Evolutionary conservation across 2,113 vertebrate genomes (phyloP), one percentile per base, ranked within the genome.

Genomic region (Apodemus speciosus): DNA sequence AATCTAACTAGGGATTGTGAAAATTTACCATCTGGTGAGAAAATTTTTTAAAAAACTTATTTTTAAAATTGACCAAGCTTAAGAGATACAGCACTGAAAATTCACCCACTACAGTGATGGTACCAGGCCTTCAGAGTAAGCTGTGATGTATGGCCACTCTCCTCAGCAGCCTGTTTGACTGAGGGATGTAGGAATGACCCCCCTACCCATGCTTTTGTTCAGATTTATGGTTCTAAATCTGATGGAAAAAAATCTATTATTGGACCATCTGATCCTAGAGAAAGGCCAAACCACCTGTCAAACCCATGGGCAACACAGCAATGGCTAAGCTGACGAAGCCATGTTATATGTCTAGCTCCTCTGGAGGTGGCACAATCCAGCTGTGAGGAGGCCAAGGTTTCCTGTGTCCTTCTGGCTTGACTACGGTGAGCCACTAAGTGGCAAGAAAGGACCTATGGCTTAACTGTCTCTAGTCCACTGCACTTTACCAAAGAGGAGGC

Each of bases 261-360:
- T 60, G 97, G 97, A 97, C 96, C 91, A 97, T 95, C 98, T 98
- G 97, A 98, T 98, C 97, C 97, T 98, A 98, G 56, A 95, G 68
- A 97, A 95, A 98, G 98, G 98, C 98, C 98, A 98, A 97, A 97
- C 97, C 97, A 98, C 98, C 96, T 96, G 97, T 98, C 96, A 97
- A 96, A 98, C 97, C 53, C n/a, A 20, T 13, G 40, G 51, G 72
- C 35, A n/a, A 46, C 46, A n/a, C 0, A 46, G 35, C 53, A 40
- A 23, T 76, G 68, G 66, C 40, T 27, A 43, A 38, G n/a, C n/a
- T 83, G 21, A 15, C 35, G 56, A 69, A 49, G 25, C 7, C 66
- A 90, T 49, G 32, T 32, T 53, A 38, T 32, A 10, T 25, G 64
- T 43, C 71, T 35, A 20, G n/a, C 21, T 51, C 21, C 80, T 75